Conservation (phyloP, 2,888 invertebrate species). For the Ormyrus thymus region DNA sequence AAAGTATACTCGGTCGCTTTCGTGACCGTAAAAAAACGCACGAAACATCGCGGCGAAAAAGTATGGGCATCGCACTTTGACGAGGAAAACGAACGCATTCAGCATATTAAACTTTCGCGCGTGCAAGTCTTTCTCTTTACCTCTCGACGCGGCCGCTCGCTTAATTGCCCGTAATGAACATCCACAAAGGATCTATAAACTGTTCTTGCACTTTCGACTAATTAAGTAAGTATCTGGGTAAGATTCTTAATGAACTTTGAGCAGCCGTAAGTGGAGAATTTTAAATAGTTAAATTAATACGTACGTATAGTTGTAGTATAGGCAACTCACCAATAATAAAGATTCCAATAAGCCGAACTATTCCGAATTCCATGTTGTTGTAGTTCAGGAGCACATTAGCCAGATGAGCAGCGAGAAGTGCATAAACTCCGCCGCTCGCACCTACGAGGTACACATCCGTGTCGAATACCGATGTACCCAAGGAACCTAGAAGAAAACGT, state of each 20-base stretch:
- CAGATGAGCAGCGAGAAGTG: constrained; percentile 94
- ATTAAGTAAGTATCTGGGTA: too few relatives aligned
- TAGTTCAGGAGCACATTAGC: constrained; percentile 97
- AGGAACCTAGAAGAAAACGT: constrained; percentile 75
- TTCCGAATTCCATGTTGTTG: constrained; percentile 95
- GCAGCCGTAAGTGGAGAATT: too few relatives aligned
- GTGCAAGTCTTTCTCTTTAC: background rate
- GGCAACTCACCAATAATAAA: constrained; percentile 87
- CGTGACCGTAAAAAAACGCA: background rate
- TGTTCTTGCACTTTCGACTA: background rate
- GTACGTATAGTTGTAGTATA: constrained; percentile 5
- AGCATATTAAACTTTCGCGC: constrained; percentile 29
- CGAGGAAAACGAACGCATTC: constrained; percentile 27
- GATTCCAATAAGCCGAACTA: constrained; percentile 91
- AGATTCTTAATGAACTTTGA: too few relatives aligned
- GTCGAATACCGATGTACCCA: constrained; percentile 94
- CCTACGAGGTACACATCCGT: constrained; percentile 96
- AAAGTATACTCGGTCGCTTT: constrained; percentile 31
- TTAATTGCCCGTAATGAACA: constrained; percentile 34
- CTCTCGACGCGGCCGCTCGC: background rate
- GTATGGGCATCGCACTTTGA: constrained; percentile 18
- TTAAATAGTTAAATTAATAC: too few relatives aligned
- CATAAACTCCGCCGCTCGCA: constrained; percentile 98
- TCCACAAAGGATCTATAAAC: background rate
- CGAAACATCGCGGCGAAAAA: constrained; percentile 15